Evolutionary conservation across 1,140 invertebrate genomes (phyloP).

Genomic region (Helicoverpa armigera): DNA sequence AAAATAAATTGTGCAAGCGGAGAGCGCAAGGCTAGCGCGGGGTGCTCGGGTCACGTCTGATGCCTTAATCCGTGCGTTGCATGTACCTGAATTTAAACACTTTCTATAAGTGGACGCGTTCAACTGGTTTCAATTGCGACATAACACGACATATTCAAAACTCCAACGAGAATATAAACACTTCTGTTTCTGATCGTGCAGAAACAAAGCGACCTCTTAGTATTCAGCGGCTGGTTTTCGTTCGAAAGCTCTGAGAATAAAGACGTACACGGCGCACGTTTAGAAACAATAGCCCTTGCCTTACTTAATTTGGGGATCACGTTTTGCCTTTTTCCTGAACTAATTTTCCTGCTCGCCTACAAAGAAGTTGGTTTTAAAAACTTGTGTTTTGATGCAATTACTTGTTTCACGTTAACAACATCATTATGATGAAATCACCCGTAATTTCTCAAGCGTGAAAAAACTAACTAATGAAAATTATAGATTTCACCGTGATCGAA

Average conservation of each 20-base stretch:
- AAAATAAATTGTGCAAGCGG: slow-evolving; percentile 57
- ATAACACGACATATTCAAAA: slow-evolving; percentile 24
- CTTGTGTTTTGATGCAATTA: neutral
- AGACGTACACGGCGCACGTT: slow-evolving; percentile 34
- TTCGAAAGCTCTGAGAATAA: slow-evolving; percentile 46
- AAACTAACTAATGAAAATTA: neutral
- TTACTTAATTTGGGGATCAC: slow-evolving; percentile 40
- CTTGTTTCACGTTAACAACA: neutral
- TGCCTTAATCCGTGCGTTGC: slow-evolving; percentile 53
- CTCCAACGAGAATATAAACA: slow-evolving; percentile 10
- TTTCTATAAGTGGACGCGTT: slow-evolving; percentile 55
- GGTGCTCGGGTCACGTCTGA: slow-evolving; percentile 51
- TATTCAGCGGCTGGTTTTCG: slow-evolving; percentile 41
- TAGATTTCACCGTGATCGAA: slow-evolving; percentile 2
- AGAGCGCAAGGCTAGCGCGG: slow-evolving; percentile 32
- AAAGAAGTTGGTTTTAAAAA: neutral
- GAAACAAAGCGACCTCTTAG: slow-evolving; percentile 40
- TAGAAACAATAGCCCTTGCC: slow-evolving; percentile 25
- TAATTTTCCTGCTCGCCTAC: slow-evolving; percentile 19
- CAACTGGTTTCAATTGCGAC: slow-evolving; percentile 51
- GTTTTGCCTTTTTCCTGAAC: slow-evolving; percentile 24
- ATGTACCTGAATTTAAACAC: slow-evolving; percentile 50
- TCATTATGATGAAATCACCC: neutral
- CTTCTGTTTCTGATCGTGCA: slow-evolving; percentile 36
- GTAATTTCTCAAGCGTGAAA: neutral